These are phyloP conservation scores for Stenolophus ochropezus DNA, from an alignment of 2,888 invertebrate genomes.

Conservation along the genomic window DNA sequence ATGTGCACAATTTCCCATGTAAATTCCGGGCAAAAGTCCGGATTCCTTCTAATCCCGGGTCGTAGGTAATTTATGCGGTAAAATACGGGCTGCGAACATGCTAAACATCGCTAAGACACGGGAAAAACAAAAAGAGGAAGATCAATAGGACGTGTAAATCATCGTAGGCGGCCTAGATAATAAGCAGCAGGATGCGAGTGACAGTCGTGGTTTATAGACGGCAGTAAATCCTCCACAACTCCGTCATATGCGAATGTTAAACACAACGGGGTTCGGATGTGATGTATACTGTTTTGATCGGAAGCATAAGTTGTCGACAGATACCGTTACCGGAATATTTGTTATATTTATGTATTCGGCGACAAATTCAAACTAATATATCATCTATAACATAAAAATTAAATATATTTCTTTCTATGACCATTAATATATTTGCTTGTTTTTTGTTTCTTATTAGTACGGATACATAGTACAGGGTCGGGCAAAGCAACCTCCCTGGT, in stretches of 20 bases:
- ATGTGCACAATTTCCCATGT: slow-evolving; percentile 44
- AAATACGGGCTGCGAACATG: slow-evolving; percentile 24
- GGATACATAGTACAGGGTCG: no score
- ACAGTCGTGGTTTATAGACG: neutral
- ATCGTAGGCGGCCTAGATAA: neutral
- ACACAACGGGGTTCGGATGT: neutral
- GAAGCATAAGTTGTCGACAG: no score
- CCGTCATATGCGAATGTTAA: neutral
- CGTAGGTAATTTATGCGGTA: slow-evolving; percentile 40
- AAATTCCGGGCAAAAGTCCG: slow-evolving; percentile 31
- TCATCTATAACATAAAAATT: no score
- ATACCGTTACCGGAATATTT: no score
- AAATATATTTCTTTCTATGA: no score
- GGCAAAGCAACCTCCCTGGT: no score
- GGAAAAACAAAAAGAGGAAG: neutral
- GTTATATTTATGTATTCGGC: no score
- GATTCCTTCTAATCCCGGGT: slow-evolving; percentile 40
- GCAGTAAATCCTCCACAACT: neutral
- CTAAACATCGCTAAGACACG: slow-evolving; percentile 22
- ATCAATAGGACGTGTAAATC: neutral
- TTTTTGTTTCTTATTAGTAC: no score
- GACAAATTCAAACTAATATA: no score
- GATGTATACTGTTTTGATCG: neutral
- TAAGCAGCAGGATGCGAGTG: neutral
- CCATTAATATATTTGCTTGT: no score